Evolutionary conservation across 2,888 invertebrate species (phyloP).

Genomic region (Malthinus flaveolus): DNA sequence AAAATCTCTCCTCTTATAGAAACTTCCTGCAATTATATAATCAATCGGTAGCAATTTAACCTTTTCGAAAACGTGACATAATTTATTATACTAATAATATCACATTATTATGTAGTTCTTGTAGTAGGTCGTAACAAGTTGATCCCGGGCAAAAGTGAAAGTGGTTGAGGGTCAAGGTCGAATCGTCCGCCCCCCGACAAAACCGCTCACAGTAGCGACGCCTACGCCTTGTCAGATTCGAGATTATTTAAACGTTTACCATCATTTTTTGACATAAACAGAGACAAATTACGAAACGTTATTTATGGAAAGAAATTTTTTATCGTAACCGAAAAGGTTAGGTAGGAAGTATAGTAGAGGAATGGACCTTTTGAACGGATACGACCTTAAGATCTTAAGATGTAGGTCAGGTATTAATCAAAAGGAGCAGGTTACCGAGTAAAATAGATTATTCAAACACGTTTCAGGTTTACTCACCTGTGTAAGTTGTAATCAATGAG

Average conservation of each 20-base stretch:
- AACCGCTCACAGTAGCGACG: constrained; percentile 6
- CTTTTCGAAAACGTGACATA: neutral
- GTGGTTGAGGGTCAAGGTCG: constrained; percentile 39
- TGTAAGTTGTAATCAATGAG: neutral
- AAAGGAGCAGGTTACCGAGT: constrained; percentile 5
- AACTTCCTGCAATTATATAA: neutral
- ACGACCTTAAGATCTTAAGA: neutral
- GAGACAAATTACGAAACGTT: too few relatives aligned
- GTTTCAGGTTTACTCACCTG: neutral
- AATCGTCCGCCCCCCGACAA: constrained; percentile 19
- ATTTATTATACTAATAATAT: constrained; percentile 4
- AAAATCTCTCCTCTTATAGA: neutral
- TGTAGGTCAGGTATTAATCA: constrained; percentile 21
- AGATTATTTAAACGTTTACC: too few relatives aligned
- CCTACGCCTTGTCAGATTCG: constrained; percentile 17
- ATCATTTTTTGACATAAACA: too few relatives aligned
- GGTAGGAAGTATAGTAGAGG: too few relatives aligned
- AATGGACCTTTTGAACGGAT: neutral
- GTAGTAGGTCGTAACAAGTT: constrained; percentile 25
- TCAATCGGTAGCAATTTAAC: too few relatives aligned
- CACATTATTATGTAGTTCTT: constrained; percentile 1
- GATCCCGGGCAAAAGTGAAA: constrained; percentile 35
- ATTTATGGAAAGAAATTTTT: too few relatives aligned
- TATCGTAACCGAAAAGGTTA: too few relatives aligned
- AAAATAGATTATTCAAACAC: constrained; percentile 1